phyloP scores from a whole-genome alignment of 2,113 vertebrate species.

The Cyprinodon variegatus region DNA sequence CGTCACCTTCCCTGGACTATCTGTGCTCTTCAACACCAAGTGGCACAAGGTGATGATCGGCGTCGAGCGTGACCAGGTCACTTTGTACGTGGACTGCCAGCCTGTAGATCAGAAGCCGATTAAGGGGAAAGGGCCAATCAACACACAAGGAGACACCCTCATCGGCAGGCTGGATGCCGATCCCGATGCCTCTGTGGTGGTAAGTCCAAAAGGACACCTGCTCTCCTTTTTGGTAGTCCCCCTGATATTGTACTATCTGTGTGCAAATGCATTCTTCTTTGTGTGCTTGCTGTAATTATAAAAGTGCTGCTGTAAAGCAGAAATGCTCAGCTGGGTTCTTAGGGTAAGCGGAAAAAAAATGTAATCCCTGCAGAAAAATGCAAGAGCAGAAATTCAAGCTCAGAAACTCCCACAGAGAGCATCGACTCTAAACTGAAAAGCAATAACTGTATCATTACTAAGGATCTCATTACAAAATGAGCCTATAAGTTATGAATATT shows the following conservation, averaged over 20 bases:
- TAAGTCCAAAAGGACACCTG: slow-evolving; percentile 54
- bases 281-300: slow-evolving; percentile 54
- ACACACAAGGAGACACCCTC: slow-evolving; percentile 82
- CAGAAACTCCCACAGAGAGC: slow-evolving; percentile 16
- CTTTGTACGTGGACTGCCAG: slow-evolving; percentile 83
- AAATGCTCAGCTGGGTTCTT: slow-evolving; percentile 62
- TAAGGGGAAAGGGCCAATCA: slow-evolving; percentile 81
- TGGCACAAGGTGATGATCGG: slow-evolving; percentile 88
- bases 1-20: slow-evolving; percentile 80
- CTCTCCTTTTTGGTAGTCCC: slow-evolving; percentile 10
- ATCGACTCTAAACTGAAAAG: slow-evolving; percentile 19
- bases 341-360: neutral
- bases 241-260: slow-evolving; percentile 33
- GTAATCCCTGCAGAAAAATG: slow-evolving; percentile 54
- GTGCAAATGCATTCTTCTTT: slow-evolving; percentile 45
- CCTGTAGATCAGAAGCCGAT: slow-evolving; percentile 81
- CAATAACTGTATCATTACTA: neutral
- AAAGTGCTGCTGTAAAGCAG: slow-evolving; percentile 63
- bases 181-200: slow-evolving; percentile 81
- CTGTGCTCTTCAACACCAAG: slow-evolving; percentile 83
- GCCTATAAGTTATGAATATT: neutral
- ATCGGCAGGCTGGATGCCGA: slow-evolving; percentile 82
- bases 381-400: slow-evolving; percentile 41
- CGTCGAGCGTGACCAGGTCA: slow-evolving; percentile 80
- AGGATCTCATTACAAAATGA: slow-evolving; percentile 7